Evolutionary conservation across 2,113 vertebrate species (phyloP), one percentile per base, ranked within the genome.

Genomic region (Probosciger aterrimus): DNA sequence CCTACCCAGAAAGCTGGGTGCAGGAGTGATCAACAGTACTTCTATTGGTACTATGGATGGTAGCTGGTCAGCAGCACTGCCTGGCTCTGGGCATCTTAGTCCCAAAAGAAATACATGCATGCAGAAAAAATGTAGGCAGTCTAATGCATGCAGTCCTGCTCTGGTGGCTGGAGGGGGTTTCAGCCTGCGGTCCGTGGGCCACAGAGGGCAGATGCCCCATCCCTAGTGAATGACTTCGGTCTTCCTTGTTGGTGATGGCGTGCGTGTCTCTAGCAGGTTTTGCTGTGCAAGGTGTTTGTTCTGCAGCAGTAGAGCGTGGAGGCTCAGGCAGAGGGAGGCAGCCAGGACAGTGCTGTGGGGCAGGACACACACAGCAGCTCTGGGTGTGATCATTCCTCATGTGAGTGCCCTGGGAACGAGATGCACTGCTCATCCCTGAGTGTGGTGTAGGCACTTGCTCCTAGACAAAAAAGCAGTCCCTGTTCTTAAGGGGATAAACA

Each of bases 361-460:
- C 17, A 16, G 68, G 53, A 18, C 33, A 59, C 33, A 20, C 39
- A 4, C 2, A 17, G 9, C 18, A 50, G 43, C 28, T 33, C 47
- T 23, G 52, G 63, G 18, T 50, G 37, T 5, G 3, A 43, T 31
- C 37, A 3, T 17, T 25, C 31, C 5, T 0, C 4, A 3, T 11
- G n/a, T 3, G 44, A n/a, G 35, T 9, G 63, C 46, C 70, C 19
- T 22, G 25, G 67, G 59, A 53, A n/a, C 53, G 64, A 79, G 39
- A 12, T 9, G 35, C 30, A 6, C 68, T n/a, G 22, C 50, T 78
- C 35, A 30, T 18, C 68, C 53, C 81, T 5, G 37, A 50, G 41
- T 2, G 39, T 0, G 0, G 39, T 7, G 14, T 3, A 50, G 39
- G 4, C 67, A 33, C 70, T 49, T 53, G 24, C 23, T 69, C 37